A percentile compares a stretch with the other conserved stretches of the same genome.
phyloP scores from a whole-genome alignment of 2,113 vertebrate genomes.

The Capricornis sumatraensis region DNA sequence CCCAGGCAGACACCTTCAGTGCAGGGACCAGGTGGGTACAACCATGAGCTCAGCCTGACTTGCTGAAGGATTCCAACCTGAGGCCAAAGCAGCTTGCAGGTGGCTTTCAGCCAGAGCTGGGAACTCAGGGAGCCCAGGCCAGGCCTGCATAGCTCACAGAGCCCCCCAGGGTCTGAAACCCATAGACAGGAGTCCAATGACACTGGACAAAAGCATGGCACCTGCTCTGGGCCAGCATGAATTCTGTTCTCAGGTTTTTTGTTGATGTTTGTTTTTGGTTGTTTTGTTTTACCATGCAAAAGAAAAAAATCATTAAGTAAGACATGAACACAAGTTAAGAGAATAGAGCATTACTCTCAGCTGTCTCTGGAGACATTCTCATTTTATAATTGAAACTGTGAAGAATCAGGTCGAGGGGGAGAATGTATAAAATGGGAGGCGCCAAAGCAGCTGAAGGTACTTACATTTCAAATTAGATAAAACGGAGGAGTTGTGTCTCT shows the following conservation, averaged over 20 bases:
- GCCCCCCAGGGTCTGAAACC: not conserved
- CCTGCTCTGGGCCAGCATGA: not conserved
- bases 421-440: not conserved
- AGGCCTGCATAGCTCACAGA: not conserved
- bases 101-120: not conserved
- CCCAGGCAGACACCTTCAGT: not conserved
- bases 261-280: not conserved
- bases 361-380: constrained; percentile 27
- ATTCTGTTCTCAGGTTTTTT: constrained; percentile 13
- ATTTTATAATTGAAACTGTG: constrained; percentile 15
- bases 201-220: constrained; percentile 44
- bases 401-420: not conserved
- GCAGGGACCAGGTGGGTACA: not conserved
- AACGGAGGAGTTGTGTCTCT: not conserved
- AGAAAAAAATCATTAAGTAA: constrained; percentile 39
- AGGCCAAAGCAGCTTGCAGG: not conserved
- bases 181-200: constrained; percentile 12
- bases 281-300: constrained; percentile 52
- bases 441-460: not conserved
- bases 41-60: not conserved
- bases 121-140: not conserved
- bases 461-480: not conserved
- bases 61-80: not conserved
- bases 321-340: constrained; percentile 27
- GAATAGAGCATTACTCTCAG: constrained; percentile 40